Percentiles rank a stretch among this genome's conserved stretches.
Conservation (phyloP, 1,140 invertebrate genomes). For the Dendrolimus punctatus region DNA sequence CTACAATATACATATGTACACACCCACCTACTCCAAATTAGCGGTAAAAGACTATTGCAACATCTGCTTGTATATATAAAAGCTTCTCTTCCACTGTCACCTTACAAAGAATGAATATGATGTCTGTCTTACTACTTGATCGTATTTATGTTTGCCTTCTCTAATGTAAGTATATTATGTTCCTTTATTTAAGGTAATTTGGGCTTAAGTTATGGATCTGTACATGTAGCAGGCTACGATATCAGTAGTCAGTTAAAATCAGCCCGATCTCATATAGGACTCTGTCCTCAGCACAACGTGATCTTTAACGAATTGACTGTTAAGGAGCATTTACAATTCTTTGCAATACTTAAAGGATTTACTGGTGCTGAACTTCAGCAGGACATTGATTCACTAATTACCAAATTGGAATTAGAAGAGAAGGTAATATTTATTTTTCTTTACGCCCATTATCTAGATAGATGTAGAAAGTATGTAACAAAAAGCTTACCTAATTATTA, state of each 20-base stretch:
- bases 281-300: slow-evolving; percentile 97
- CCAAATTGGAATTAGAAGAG: slow-evolving; percentile 48
- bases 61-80: too few relatives aligned
- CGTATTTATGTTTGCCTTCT: background rate
- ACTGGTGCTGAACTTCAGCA: slow-evolving; percentile 56
- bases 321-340: slow-evolving; percentile 91
- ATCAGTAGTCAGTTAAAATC: slow-evolving; percentile 70
- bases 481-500: too few relatives aligned
- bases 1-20: background rate
- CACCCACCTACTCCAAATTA: too few relatives aligned
- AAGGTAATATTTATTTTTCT: slow-evolving; percentile 24
- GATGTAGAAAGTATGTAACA: too few relatives aligned
- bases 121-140: too few relatives aligned
- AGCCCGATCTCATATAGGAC: slow-evolving; percentile 81
- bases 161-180: background rate
- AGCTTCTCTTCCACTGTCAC: too few relatives aligned
- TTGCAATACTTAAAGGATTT: slow-evolving; percentile 84
- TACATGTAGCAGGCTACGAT: slow-evolving; percentile 80
- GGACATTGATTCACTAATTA: slow-evolving; percentile 67
- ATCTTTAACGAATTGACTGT: slow-evolving; percentile 93
- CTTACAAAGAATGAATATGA: too few relatives aligned
- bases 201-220: slow-evolving; percentile 76
- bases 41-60: too few relatives aligned
- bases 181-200: slow-evolving; percentile 57
- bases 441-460: slow-evolving; percentile 1